Evolutionary conservation across 2,888 invertebrate species (phyloP), one percentile per base, ranked within the genome.

Genomic region (Brachyptera risi): DNA sequence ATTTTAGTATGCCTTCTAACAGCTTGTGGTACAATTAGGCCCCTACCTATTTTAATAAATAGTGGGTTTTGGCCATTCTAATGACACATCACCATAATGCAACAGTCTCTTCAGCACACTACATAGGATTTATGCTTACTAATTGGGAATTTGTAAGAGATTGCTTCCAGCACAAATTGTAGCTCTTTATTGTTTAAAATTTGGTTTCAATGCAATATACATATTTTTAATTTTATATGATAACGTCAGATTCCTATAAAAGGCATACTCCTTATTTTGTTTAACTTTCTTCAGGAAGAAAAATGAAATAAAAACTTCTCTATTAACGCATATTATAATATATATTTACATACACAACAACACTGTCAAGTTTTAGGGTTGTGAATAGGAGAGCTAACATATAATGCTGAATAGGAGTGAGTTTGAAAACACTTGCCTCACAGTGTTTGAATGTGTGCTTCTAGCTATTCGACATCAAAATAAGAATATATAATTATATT

Each of bases 171-270:
- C 63, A 59, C 63, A 63, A 63, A 63, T 60, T 63, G 63, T 63
- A 63, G 63, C 63, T 63, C 63, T 63, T 63, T 63, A 63, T 63
- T 63, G 59, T 61, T 63, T 61, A 61, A 56, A 63, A 63, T 63
- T 63, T 63, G 63, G 63, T 63, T 63, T 63, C 60, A 63, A 59
- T 63, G 61, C 61, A 58, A 59, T 61, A 61, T 61, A 61, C 58
- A 60, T 61, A 59, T 49, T 58, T 56, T 58, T 57, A 57, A 51
- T 51, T 47, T 44, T 58, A 15, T 56, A 56, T 51, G 31, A 58
- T 60, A 61, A 63, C 59, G 61, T 61, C 60, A 63, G 61, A 47
- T 63, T 63, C 56, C 63, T 63, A 63, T 63, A 61, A 61, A 63
- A 63, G 63, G 61, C 61, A 63, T 63, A 63, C 59, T 56, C 31